phyloP scores from a whole-genome alignment of 2,888 invertebrate species.

The Lepidocyrtinus sp. region DNA sequence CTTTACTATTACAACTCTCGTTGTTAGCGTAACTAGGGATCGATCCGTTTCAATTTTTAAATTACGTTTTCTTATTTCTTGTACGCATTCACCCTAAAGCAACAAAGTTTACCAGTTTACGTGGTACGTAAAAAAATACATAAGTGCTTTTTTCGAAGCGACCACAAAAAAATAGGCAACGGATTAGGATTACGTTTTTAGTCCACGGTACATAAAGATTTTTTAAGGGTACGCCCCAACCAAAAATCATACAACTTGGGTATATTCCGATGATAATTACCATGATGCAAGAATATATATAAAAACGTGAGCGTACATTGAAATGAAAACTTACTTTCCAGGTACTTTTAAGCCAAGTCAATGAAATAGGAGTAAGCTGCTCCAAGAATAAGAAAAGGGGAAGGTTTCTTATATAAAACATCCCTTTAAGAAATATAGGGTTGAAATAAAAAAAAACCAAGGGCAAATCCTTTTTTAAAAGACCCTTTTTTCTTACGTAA shows the following conservation, averaged over 20 bases:
- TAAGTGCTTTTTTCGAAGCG: neutral
- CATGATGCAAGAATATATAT: neutral
- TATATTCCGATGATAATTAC: neutral
- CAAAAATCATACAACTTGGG: neutral
- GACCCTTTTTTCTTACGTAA: conserved; percentile 37
- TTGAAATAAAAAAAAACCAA: conserved; percentile 23
- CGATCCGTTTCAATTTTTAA: no score
- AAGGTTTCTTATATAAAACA: no score
- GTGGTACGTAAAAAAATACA: neutral
- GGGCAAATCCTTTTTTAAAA: conserved; percentile 32
- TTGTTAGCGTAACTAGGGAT: neutral
- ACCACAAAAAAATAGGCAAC: neutral
- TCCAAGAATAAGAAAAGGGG: no score
- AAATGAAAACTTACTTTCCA: no score
- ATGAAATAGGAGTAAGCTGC: conserved; percentile 17
- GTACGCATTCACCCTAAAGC: neutral
- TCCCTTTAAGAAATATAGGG: conserved; percentile 16
- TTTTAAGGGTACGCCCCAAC: conserved; percentile 49
- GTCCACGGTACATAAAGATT: neutral
- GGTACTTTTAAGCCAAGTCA: neutral
- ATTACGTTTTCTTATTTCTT: neutral
- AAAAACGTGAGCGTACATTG: no score
- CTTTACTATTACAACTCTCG: neutral
- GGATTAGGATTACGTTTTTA: neutral
- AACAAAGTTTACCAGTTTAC: no score